These are phyloP conservation scores for Myotis vivesi DNA, from an alignment of 2,797 vertebrate genomes.

Conservation along the genomic window DNA sequence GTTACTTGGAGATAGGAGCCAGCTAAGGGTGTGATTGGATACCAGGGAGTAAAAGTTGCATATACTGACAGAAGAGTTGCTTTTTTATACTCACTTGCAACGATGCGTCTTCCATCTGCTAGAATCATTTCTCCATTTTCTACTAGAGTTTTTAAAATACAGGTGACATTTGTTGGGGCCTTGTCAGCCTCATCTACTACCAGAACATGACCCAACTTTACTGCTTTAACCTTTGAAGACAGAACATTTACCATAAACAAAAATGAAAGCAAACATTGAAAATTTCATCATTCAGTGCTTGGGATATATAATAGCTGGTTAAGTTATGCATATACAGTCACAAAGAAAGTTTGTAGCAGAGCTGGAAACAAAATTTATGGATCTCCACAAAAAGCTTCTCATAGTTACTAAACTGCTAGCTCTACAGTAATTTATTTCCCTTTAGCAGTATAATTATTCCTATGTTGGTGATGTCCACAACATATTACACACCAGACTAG, in stretches of 20 bases:
- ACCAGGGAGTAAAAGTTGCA: neutral
- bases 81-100: constrained; percentile 88
- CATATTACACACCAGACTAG: neutral
- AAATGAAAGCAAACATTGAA: neutral
- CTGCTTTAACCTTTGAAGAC: constrained; percentile 92
- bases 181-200: constrained; percentile 98
- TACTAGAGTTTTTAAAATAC: constrained; percentile 97
- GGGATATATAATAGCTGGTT: neutral
- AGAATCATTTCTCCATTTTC: constrained; percentile 99
- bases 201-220: constrained; percentile 93
- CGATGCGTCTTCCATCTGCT: constrained; percentile 93
- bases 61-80: neutral
- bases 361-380: neutral
- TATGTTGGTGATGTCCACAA: neutral
- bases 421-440: neutral
- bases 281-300: neutral
- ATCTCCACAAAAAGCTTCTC: neutral
- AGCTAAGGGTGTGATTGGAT: neutral
- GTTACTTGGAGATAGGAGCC: neutral
- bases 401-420: neutral
- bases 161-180: constrained; percentile 98
- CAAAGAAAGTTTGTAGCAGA: neutral
- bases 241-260: constrained; percentile 68
- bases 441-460: neutral
- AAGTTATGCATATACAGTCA: neutral